Conservation (phyloP, 2,888 invertebrate genomes). For the Lithosia quadra region DNA sequence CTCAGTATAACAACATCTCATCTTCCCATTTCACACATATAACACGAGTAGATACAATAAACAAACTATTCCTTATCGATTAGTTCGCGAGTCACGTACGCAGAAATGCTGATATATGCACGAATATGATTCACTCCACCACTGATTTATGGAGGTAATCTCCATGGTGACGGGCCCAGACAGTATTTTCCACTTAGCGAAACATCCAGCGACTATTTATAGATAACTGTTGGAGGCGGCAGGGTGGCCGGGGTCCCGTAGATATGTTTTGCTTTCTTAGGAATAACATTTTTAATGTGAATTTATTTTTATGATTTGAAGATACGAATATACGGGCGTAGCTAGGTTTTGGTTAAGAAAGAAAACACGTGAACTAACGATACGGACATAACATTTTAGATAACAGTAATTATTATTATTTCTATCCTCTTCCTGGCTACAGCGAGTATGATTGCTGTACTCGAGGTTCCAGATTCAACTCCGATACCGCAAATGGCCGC, state of each 20-base stretch:
- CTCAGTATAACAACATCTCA: too few species aligned
- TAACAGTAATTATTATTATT: too few species aligned
- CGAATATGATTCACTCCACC: slow-evolving; percentile 37
- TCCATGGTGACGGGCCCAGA: slow-evolving; percentile 53
- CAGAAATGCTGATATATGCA: slow-evolving; percentile 48
- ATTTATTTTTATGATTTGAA: neutral
- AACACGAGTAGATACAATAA: neutral
- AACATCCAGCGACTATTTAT: slow-evolving; percentile 40
- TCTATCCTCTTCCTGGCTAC: too few species aligned
- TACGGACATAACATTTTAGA: too few species aligned
- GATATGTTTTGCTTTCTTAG: neutral
- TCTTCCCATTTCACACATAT: neutral
- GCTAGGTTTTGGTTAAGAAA: too few species aligned
- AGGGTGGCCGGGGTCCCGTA: slow-evolving; percentile 8
- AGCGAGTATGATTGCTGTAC: too few species aligned
- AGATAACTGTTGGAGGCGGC: slow-evolving; percentile 22
- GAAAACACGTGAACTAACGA: too few species aligned
- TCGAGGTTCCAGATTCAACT: too few species aligned
- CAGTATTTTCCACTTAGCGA: slow-evolving; percentile 58
- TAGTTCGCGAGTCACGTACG: slow-evolving; percentile 33
- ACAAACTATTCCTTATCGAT: slow-evolving; percentile 14
- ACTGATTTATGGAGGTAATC: slow-evolving; percentile 66
- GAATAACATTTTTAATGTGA: neutral
- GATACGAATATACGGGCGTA: too few species aligned
- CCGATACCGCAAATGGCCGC: too few species aligned